These are phyloP conservation scores for human (Homo sapiens) DNA, from an alignment of 2,113 vertebrate species.

Conservation along the genomic window GRCh38 chr18:6698001-6698500, in stretches of 20 bases:
- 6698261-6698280: neutral
- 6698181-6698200: neutral
- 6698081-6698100: neutral
- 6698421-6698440: neutral
- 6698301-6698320: neutral
- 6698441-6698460: neutral
- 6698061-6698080: neutral
- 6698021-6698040: neutral
- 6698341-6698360: neutral
- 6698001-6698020: neutral
- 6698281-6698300: neutral
- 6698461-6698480: neutral
- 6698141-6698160: neutral
- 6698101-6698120: neutral
- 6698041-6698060: neutral
- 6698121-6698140: neutral
- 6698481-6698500: neutral
- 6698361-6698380: neutral
- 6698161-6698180: neutral
- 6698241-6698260: neutral
- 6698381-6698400: neutral
- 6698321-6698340: neutral
- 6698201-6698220: neutral
- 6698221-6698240: neutral
- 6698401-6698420: neutral